These are phyloP conservation scores for Morbakka virulenta DNA, from an alignment of 30 jellyfish, hydroid and myxozoan genomes.

Conservation along the genomic window DNA sequence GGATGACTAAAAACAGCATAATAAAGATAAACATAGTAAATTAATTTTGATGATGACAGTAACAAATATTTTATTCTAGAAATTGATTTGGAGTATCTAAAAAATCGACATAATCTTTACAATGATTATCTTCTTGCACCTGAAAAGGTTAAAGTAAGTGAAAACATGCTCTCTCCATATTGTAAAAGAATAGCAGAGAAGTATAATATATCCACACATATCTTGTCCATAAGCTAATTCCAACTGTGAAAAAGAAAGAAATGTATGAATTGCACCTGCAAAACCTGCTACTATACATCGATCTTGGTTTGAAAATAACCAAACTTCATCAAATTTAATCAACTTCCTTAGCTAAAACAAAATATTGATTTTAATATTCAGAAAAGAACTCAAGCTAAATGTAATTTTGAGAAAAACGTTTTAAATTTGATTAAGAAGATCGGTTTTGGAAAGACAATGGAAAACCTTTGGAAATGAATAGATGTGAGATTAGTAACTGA, in stretches of 20 bases:
- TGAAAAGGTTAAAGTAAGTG: too few species aligned
- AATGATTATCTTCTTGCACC: too few species aligned
- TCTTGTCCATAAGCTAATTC: too few species aligned
- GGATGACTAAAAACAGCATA: conserved; percentile 33
- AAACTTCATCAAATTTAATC: conserved; percentile 55
- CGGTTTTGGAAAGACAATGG: conserved; percentile 66
- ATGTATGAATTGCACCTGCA: conserved; percentile 40
- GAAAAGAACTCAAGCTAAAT: conserved; percentile 14
- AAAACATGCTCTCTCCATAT: too few species aligned
- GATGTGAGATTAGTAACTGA: conserved; percentile 34
- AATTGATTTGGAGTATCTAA: conserved; percentile 63
- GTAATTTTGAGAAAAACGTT: conserved; percentile 55
- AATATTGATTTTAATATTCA: conserved; percentile 53
- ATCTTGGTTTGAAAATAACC: conserved; percentile 25
- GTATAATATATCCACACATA: too few species aligned
- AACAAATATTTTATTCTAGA: too few species aligned
- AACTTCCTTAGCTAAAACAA: conserved; percentile 32
- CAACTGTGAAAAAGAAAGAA: conserved; percentile 41
- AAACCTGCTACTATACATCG: conserved; percentile 22
- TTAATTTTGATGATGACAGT: not conserved
- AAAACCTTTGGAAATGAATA: conserved; percentile 50
- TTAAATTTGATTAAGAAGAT: conserved; percentile 56
- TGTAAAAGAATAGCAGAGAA: too few species aligned
- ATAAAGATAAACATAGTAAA: not conserved
- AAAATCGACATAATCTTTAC: conserved; percentile 43